Evolutionary conservation across 2,888 invertebrate species (phyloP).

Genomic region (Drosophila sordidapex): DNA sequence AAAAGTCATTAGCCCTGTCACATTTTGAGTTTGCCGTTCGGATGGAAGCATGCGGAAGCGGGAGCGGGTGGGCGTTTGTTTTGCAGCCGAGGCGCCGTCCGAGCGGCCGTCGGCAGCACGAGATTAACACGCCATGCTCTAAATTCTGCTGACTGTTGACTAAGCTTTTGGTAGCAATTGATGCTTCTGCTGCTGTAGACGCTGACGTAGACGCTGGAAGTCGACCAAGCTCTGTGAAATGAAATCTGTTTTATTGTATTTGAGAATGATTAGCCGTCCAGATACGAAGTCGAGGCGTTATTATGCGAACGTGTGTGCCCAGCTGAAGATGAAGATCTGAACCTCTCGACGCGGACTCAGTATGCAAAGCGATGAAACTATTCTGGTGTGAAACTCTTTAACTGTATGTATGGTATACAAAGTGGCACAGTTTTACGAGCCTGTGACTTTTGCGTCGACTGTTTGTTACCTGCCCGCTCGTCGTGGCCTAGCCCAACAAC

Average conservation of each 20-base stretch:
- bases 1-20: conserved; percentile 28
- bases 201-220: conserved; percentile 21
- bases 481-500: conserved; percentile 70
- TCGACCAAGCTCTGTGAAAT: conserved; percentile 43
- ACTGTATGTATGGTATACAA: conserved; percentile 28
- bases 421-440: conserved; percentile 69
- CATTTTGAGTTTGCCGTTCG: conserved; percentile 31
- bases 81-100: conserved; percentile 50
- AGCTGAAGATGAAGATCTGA: conserved; percentile 16
- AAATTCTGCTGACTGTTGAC: conserved; percentile 63
- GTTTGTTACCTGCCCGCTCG: conserved; percentile 49
- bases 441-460: conserved; percentile 56
- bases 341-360: conserved; percentile 12
- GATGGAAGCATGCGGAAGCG: not conserved
- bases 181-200: conserved; percentile 34
- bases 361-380: conserved; percentile 51
- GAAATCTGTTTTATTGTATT: conserved; percentile 75
- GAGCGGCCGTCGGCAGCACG: conserved; percentile 57
- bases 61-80: conserved; percentile 27
- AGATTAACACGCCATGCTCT: conserved; percentile 63
- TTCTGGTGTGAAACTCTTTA: conserved; percentile 14
- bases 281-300: conserved; percentile 66
- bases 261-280: conserved; percentile 72
- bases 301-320: conserved; percentile 60
- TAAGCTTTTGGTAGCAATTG: conserved; percentile 75